Evolutionary conservation across 2,797 vertebrate species (phyloP), one percentile per base, ranked within the genome.

Genomic region (Podargus strigoides): DNA sequence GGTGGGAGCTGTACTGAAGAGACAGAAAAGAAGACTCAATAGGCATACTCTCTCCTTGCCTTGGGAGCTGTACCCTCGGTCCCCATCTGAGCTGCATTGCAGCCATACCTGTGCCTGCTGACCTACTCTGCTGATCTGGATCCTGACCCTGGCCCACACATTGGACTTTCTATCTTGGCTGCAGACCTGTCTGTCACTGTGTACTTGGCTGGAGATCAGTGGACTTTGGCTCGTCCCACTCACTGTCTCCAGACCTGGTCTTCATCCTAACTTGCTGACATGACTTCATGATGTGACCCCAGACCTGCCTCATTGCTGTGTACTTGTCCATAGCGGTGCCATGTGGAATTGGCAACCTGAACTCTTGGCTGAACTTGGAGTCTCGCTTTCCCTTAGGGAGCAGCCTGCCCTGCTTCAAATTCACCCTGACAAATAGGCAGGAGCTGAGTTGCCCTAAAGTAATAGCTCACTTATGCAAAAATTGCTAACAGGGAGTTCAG

Each of bases 101-200:
- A 85, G 34, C 19, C 16, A 8, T 47, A 10, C 42, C 12, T 3
- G 9, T 46, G 14, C 22, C 26, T 55, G 70, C 15, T 24, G 9
- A 26, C 32, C 20, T 44, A 6, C 17, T 50, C n/a, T 0, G 0
- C n/a, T 66, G 22, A 24, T 55, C 28, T 2, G 6, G 15, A 59
- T 36, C 47, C 22, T 34, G 50, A 49, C 8, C 39, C 28, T 66
- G 41, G 26, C 26, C 28, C 52, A 36, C 22, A 36, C 26, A 9
- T 26, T 10, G 5, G 19, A 39, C 9, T 16, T 52, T 34, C 26
- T 30, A 3, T 53, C n/a, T 28, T 55, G 41, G 16, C 36, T 2
- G 5, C 52, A 64, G 26, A 16, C 23, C 30, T 47, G 8, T 28
- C 52, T 73, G 47, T 67, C 22, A 39, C 32, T 42, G 30, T 52